Conservation (phyloP, 2,113 vertebrate species). For the Hippocampus zosterae region DNA sequence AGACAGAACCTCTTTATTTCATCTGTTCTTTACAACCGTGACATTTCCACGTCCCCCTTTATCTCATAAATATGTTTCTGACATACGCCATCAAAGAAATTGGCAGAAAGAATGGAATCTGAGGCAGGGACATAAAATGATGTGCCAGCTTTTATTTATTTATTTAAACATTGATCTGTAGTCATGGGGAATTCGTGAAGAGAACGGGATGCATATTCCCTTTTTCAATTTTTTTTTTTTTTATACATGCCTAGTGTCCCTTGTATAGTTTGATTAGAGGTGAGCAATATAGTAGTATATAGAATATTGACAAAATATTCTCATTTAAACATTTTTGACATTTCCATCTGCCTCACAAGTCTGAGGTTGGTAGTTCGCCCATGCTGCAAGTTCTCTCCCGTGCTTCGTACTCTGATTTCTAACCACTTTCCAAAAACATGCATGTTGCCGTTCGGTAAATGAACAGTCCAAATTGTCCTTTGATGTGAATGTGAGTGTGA, state of each 20-base stretch:
- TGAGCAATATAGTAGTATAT: too few relatives aligned
- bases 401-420: not conserved
- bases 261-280: too few relatives aligned
- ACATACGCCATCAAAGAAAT: conserved; percentile 1
- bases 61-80: conserved; percentile 5
- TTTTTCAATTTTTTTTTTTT: not conserved
- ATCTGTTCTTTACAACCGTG: conserved; percentile 22
- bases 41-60: conserved; percentile 29
- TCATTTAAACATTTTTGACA: too few relatives aligned
- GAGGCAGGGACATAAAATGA: not conserved
- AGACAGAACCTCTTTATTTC: conserved; percentile 27
- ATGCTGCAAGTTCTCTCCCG: too few relatives aligned
- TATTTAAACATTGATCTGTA: not conserved
- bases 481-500: not conserved
- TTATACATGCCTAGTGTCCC: not conserved
- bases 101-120: not conserved
- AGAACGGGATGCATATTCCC: not conserved
- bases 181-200: not conserved
- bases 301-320: too few relatives aligned
- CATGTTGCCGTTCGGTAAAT: not conserved
- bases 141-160: not conserved
- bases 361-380: too few relatives aligned
- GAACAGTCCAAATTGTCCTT: not conserved
- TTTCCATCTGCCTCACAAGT: too few relatives aligned
- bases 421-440: not conserved